phyloP scores from a whole-genome alignment of 2,797 vertebrate genomes.

The Dermochelys coriacea region DNA sequence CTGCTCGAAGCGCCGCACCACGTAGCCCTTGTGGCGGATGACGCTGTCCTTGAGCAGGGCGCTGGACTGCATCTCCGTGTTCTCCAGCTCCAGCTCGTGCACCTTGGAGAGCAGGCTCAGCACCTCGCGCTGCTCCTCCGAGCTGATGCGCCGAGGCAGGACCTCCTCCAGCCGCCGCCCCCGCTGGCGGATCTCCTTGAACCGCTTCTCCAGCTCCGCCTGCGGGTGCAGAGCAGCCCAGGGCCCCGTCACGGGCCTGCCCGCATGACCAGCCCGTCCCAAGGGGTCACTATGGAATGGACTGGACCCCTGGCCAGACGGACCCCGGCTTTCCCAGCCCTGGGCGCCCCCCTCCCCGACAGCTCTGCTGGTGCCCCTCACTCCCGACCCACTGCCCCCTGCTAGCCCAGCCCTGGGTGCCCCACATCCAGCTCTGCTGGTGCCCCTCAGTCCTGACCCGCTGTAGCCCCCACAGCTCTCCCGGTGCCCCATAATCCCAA shows the following conservation, averaged over 20 bases:
- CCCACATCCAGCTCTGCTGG: too few relatives aligned
- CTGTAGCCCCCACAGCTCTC: background rate
- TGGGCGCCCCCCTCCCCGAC: background rate
- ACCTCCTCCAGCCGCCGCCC: slow-evolving; percentile 86
- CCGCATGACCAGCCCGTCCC: fast-evolving
- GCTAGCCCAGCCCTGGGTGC: background rate
- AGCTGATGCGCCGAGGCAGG: slow-evolving; percentile 84
- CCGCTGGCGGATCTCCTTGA: slow-evolving; percentile 82
- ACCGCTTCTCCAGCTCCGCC: slow-evolving; percentile 83
- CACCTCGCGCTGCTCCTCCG: slow-evolving; percentile 88
- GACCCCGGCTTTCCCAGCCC: background rate
- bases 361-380: too few relatives aligned
- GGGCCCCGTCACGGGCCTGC: background rate
- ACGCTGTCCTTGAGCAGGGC: slow-evolving; percentile 89
- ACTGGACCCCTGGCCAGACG: background rate
- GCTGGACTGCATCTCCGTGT: slow-evolving; percentile 86
- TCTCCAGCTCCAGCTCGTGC: slow-evolving; percentile 90
- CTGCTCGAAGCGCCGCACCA: slow-evolving; percentile 88
- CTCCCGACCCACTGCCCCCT: fast-evolving
- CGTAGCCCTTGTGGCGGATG: slow-evolving; percentile 86
- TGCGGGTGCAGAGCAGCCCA: background rate
- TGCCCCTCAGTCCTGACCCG: background rate
- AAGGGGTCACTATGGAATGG: too few relatives aligned
- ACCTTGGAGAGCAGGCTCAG: slow-evolving; percentile 90
- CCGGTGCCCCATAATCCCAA: background rate